Base-by-base conservation (phyloP, 1,140 invertebrate genomes). In the Zaprionus ornatus region DNA sequence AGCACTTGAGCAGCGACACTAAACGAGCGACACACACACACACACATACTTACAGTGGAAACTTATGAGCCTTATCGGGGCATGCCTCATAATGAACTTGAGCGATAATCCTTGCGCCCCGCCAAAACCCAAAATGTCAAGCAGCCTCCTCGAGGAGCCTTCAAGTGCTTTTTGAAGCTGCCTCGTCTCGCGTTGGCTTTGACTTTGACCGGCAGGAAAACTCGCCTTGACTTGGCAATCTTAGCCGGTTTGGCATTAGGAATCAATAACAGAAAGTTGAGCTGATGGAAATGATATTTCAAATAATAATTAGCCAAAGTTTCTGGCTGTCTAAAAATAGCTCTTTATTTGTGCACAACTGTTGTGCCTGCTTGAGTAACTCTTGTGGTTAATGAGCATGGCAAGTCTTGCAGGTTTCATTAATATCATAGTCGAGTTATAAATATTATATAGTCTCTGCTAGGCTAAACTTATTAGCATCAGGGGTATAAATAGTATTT, bases 31-130 rank as follows among this genome's bases (percentile, higher is more conserved):
- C 56, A 54, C 57, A 19, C 37, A 27, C 54, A 56, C 50, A 64
- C 27, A 57, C 59, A 56, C 66, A 40, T 29, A 61, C 60, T 74
- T 65, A 66, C 68, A 60, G 37, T 59, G 40, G 17, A 19, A 67
- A 48, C 42, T 45, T 59, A 55, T 57, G 60, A 71, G 64, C 40
- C 77, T 80, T 87, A 88, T 88, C 84, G 67, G 56, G 59, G 21
- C 67, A 74, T 64, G 77, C 64, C 84, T 77, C 81, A 83, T 87
- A 86, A 88, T 83, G 83, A 88, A 88, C 83, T 86, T 74, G 77
- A 83, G 84, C 77, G 83, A 86, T 86, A 86, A 87, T 86, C 80
- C 83, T 80, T 77, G 80, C 77, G 79, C 66, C 66, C 66, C 10
- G 27, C 66, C 57, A 56, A 63, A 71, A 63, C 64, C 63, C 10